These are phyloP conservation scores for Cordilura impudica DNA, from an alignment of 2,888 invertebrate species.

Conservation along the genomic window DNA sequence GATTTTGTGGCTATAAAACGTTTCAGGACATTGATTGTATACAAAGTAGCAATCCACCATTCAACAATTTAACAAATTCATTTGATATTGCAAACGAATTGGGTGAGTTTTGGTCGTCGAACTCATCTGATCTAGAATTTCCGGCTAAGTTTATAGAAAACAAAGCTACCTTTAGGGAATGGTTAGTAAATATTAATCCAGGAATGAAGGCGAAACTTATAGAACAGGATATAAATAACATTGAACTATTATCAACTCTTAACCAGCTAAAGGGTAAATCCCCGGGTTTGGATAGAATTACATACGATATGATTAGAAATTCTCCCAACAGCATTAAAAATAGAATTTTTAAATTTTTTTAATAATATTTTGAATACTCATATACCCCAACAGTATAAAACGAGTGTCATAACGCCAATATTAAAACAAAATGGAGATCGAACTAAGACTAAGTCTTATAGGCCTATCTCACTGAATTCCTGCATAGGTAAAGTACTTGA, in stretches of 20 bases:
- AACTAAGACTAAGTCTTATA: constrained; percentile 45
- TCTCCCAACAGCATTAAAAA: constrained; percentile 18
- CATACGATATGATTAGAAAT: background rate
- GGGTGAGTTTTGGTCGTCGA: constrained; percentile 14
- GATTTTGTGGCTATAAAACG: constrained; percentile 18
- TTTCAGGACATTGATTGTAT: constrained; percentile 14
- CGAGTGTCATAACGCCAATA: constrained; percentile 43
- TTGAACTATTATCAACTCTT: too few relatives aligned
- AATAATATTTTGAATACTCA: too few relatives aligned
- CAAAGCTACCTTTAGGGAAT: background rate
- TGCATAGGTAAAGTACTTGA: too few relatives aligned
- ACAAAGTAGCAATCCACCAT: background rate
- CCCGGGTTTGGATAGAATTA: background rate
- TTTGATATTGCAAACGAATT: constrained; percentile 11
- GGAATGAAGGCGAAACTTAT: background rate
- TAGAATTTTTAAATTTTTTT: background rate
- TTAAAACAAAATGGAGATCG: constrained; percentile 49
- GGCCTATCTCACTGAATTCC: constrained; percentile 59
- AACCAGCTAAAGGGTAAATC: too few relatives aligned
- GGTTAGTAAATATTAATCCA: too few relatives aligned
- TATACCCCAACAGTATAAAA: constrained; percentile 56
- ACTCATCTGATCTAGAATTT: background rate
- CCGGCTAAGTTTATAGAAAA: background rate
- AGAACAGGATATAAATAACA: too few relatives aligned
- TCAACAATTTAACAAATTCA: background rate